phyloP scores from a whole-genome alignment of 2,113 vertebrate genomes.

The Bettongia penicillata region DNA sequence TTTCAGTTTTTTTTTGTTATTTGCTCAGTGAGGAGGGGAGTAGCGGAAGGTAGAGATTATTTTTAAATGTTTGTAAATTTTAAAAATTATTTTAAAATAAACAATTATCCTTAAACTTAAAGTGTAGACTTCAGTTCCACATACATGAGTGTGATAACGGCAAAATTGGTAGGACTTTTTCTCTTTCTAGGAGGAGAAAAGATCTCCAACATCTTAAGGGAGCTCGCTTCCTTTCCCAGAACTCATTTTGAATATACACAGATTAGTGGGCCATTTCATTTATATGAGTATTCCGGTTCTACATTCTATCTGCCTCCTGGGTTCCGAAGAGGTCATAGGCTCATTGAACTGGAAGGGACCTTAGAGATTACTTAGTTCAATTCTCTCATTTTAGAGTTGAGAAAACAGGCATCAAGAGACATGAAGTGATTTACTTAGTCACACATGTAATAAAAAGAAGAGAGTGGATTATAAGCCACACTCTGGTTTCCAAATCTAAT shows the following conservation, averaged over 20 bases:
- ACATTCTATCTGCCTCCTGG: not conserved
- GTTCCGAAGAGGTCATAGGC: not conserved
- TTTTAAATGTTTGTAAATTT: not conserved
- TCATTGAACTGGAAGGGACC: not conserved
- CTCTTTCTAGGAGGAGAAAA: not conserved
- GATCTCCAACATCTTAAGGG: not conserved
- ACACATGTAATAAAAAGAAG: not conserved
- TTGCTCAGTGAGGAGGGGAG: not conserved
- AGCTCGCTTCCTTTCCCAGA: not conserved
- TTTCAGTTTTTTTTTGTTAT: not conserved
- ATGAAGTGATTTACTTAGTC: not conserved
- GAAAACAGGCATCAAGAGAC: not conserved
- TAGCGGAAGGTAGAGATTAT: not conserved
- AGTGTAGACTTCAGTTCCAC: not conserved
- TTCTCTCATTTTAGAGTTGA: not conserved
- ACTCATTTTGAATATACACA: not conserved
- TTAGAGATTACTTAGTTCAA: not conserved
- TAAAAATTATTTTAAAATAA: not conserved
- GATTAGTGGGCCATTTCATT: not conserved
- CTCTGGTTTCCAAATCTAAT: not conserved
- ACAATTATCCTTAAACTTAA: not conserved
- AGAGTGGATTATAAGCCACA: not conserved
- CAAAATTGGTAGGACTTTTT: not conserved
- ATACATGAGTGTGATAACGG: not conserved
- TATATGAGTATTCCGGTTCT: not conserved